These are phyloP conservation scores for Parnassius mnemosyne DNA, from an alignment of 2,888 invertebrate genomes.

Conservation along the genomic window DNA sequence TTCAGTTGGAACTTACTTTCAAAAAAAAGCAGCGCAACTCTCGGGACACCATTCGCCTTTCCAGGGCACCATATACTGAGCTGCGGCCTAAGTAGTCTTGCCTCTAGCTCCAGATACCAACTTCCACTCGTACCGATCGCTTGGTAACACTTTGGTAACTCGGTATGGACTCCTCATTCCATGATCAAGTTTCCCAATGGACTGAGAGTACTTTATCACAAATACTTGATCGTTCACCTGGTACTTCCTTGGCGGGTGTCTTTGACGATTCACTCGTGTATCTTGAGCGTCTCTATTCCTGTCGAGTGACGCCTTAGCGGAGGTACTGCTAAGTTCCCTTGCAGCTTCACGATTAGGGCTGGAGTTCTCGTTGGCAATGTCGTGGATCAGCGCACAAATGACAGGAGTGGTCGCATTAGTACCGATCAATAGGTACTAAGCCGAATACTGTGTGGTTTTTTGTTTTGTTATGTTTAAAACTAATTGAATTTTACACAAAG, in stretches of 20 bases:
- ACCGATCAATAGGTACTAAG: conserved; percentile 25
- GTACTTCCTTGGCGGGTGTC: not conserved
- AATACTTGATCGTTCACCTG: not conserved
- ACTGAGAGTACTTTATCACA: conserved; percentile 22
- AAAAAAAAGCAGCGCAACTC: too few relatives aligned
- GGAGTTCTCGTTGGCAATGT: conserved; percentile 11
- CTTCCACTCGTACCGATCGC: not conserved
- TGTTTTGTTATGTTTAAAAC: conserved; percentile 26
- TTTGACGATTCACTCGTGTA: not conserved
- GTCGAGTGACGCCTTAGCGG: not conserved
- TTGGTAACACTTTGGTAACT: not conserved
- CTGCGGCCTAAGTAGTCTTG: conserved; percentile 6
- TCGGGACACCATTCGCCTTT: too few relatives aligned
- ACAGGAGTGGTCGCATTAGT: conserved; percentile 25
- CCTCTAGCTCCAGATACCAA: conserved; percentile 19
- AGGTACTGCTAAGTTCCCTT: not conserved
- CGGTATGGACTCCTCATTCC: conserved; percentile 16
- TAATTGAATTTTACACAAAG: too few relatives aligned
- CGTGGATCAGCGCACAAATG: conserved; percentile 23
- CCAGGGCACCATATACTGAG: too few relatives aligned
- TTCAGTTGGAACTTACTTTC: too few relatives aligned
- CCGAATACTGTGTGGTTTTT: conserved; percentile 22
- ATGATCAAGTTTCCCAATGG: conserved; percentile 19
- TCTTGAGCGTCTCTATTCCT: not conserved
- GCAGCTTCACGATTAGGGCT: conserved; percentile 1